A percentile compares a stretch with the other conserved stretches of the same genome.
Evolutionary conservation across 1,140 invertebrate genomes (phyloP).

Genomic region (Lepidurus couesii): DNA sequence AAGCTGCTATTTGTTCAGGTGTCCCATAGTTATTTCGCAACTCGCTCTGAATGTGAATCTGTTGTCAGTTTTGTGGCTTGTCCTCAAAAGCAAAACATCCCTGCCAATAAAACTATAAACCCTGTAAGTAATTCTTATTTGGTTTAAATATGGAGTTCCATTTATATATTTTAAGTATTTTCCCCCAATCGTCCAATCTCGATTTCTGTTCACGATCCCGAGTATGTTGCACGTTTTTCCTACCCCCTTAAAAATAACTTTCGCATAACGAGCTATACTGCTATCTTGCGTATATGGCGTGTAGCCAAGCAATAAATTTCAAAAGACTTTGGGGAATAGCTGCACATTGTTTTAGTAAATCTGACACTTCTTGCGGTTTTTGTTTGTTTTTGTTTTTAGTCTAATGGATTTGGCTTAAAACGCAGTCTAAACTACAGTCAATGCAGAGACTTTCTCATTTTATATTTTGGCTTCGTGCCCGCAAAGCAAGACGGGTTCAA

Average conservation of each 20-base stretch:
- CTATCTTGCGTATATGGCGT: background rate
- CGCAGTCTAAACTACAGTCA: background rate
- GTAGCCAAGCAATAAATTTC: conserved; percentile 4
- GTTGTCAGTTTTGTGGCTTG: too few species aligned
- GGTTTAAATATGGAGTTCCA: too few species aligned
- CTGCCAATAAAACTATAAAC: too few species aligned
- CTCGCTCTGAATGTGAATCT: too few species aligned
- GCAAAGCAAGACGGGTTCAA: background rate
- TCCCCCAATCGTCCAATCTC: too few species aligned
- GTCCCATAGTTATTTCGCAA: background rate
- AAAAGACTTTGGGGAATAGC: background rate
- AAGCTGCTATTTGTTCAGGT: background rate
- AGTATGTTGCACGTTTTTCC: background rate
- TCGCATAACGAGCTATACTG: background rate
- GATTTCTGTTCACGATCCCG: background rate
- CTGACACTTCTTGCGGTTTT: background rate
- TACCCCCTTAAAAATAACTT: background rate
- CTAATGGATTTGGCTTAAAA: background rate
- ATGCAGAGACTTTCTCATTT: background rate
- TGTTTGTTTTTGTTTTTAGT: background rate
- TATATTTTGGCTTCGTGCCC: background rate
- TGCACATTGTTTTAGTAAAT: background rate
- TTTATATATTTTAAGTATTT: too few species aligned
- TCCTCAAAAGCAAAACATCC: too few species aligned
- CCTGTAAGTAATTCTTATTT: too few species aligned